Percentiles rank a stretch among this genome's conserved stretches.
Evolutionary conservation across 2,797 vertebrate species (phyloP).

Genomic region (Lutjanus argentimaculatus): DNA sequence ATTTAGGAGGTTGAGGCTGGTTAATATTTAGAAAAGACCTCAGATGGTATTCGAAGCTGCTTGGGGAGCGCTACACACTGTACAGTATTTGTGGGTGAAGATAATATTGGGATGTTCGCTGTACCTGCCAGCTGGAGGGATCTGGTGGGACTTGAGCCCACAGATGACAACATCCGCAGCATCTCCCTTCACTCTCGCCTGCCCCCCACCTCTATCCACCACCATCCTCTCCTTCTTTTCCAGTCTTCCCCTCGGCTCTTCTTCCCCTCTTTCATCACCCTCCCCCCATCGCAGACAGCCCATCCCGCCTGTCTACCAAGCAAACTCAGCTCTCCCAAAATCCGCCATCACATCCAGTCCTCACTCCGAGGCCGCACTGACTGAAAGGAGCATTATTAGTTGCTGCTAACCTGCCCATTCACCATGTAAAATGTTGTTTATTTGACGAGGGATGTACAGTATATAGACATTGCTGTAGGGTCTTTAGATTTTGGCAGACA

Average conservation of each 20-base stretch:
- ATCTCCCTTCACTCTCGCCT: conserved; percentile 44
- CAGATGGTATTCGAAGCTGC: conserved; percentile 30
- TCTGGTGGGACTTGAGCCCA: conserved; percentile 63
- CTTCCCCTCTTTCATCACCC: conserved; percentile 36
- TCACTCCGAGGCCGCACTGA: conserved; percentile 38
- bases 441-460: conserved; percentile 63
- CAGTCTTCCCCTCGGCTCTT: conserved; percentile 31
- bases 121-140: conserved; percentile 71
- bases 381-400: conserved; percentile 69
- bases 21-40: conserved; percentile 28
- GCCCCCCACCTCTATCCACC: conserved; percentile 3
- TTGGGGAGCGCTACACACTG: conserved; percentile 19
- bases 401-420: conserved; percentile 60
- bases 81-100: conserved; percentile 35
- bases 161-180: conserved; percentile 68
- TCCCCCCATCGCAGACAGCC: conserved; percentile 39
- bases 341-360: conserved; percentile 33
- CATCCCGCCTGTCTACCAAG: conserved; percentile 35
- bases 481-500: conserved; percentile 74
- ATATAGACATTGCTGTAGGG: conserved; percentile 70
- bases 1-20: conserved; percentile 16
- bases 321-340: conserved; percentile 46
- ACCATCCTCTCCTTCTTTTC: conserved; percentile 27
- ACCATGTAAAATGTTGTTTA: conserved; percentile 67
- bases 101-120: conserved; percentile 37